Evolutionary conservation across 2,888 invertebrate genomes (phyloP).

Genomic region (Hypomecis atomaria): DNA sequence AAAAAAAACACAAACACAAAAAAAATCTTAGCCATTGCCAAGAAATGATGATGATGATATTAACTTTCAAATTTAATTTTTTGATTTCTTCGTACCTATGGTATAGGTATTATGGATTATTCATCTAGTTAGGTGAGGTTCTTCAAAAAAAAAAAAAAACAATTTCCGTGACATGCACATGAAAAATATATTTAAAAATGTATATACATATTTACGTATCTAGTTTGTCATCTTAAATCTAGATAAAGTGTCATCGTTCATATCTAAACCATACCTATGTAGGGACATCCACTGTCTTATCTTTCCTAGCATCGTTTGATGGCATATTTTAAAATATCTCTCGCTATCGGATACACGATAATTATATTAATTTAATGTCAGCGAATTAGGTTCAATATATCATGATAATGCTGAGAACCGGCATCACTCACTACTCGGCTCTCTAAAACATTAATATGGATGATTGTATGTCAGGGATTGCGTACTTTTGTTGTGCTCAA

Average conservation of each 20-base stretch:
- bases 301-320: slow-evolving; percentile 2
- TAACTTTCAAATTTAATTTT: too few relatives aligned
- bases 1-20: too few relatives aligned
- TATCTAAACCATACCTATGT: not conserved
- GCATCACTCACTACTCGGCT: not conserved
- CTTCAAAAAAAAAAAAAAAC: too few relatives aligned
- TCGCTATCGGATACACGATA: not conserved
- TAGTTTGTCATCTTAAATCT: not conserved
- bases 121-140: too few relatives aligned
- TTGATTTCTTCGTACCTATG: too few relatives aligned
- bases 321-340: slow-evolving; percentile 3
- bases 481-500: too few relatives aligned
- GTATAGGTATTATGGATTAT: too few relatives aligned
- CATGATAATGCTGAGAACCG: not conserved
- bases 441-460: not conserved
- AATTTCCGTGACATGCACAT: too few relatives aligned
- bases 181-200: too few relatives aligned
- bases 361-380: not conserved
- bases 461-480: not conserved
- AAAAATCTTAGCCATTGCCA: too few relatives aligned
- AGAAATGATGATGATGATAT: too few relatives aligned
- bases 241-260: not conserved
- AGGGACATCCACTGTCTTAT: slow-evolving; percentile 3
- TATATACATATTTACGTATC: too few relatives aligned
- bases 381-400: not conserved